Conservation (phyloP, 2,888 invertebrate species). For the Thecocarcelia acutangulata region DNA sequence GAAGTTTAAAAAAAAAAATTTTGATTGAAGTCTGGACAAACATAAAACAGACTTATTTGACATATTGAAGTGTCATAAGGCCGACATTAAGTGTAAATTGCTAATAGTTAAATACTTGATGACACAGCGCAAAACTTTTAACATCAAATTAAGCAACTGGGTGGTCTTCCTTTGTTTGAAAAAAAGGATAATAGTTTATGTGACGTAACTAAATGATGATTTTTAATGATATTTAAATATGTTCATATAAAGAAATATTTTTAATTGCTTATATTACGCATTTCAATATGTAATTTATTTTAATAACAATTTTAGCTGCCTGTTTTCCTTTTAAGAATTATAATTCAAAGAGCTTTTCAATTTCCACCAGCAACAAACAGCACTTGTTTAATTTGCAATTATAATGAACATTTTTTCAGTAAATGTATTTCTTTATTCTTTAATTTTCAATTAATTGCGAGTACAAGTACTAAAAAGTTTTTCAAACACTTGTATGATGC, state of each 20-base stretch:
- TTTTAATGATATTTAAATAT: neutral
- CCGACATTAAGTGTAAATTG: slow-evolving; percentile 67
- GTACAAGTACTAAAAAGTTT: slow-evolving; percentile 69
- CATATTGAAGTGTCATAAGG: slow-evolving; percentile 64
- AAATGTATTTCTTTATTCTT: slow-evolving; percentile 60
- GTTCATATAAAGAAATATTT: neutral
- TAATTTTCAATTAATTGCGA: slow-evolving; percentile 74
- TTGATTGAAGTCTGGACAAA: slow-evolving; percentile 1
- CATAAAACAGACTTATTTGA: slow-evolving; percentile 66
- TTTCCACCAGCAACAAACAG: slow-evolving; percentile 24
- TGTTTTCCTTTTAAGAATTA: slow-evolving; percentile 41
- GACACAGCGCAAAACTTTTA: slow-evolving; percentile 30
- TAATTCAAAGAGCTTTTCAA: slow-evolving; percentile 41
- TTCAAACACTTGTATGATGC: slow-evolving; percentile 61
- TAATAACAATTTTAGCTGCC: slow-evolving; percentile 45
- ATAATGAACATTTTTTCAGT: slow-evolving; percentile 57
- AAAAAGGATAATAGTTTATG: neutral
- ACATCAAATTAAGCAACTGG: slow-evolving; percentile 15
- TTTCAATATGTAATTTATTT: slow-evolving; percentile 45
- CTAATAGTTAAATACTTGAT: slow-evolving; percentile 29
- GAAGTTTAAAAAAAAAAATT: slow-evolving; percentile 8
- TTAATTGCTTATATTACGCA: slow-evolving; percentile 14
- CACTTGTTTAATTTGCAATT: slow-evolving; percentile 52
- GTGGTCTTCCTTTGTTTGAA: slow-evolving; percentile 30
- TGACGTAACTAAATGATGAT: too few species aligned